Base-by-base conservation (phyloP, 2,113 vertebrate genomes). In the Mastomys coucha region DNA sequence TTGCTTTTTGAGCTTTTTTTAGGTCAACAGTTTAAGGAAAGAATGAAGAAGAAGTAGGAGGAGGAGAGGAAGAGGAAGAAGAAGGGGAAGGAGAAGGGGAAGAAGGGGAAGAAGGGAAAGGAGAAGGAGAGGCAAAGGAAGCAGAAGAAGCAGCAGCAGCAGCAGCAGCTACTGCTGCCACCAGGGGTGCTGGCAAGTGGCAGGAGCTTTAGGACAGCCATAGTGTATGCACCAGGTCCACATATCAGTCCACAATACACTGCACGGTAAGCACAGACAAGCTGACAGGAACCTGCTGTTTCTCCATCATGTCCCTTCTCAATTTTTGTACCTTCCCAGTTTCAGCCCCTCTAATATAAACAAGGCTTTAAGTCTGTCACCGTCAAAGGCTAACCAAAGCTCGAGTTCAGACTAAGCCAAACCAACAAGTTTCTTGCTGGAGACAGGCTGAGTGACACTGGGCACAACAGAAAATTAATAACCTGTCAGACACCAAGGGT, bases 161-260 rank as follows among this genome's bases (percentile, higher is more conserved):
- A 24, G 60, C 60, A 9, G 20, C 19, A 6, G 60, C 60, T 1
- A 7, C 20, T 9, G 20, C 65, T 69, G 31, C 28, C 31, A 14
- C 22, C 60, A 63, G 22, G 60, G 9, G 60, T 63, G 60, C 26
- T 28, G 26, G 2, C 12, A 51, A 72, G 58, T 9, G 22, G 45
- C 39, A 42, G 70, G n/a, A 73, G 24, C 8, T 76, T 8, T 56
- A 93, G 4, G 67, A 8, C 2, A 49, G 17, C 10, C 45, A 26
- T 7, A 36, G 31, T 33, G 65, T 69, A 19, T 17, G 1, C 58
- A n/a, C 36, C 0, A 53, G n/a, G 33, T 49, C 6, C 26, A 26
- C 7, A 13, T 1, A 70, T 1, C 10, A 2, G 22, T 31, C 56
- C 20, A 0, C 0, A 28, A 65, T 0, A 33, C 42, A 67, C 42